Conservation (phyloP, 1,140 invertebrate genomes). For the Drosophila dunni region DNA sequence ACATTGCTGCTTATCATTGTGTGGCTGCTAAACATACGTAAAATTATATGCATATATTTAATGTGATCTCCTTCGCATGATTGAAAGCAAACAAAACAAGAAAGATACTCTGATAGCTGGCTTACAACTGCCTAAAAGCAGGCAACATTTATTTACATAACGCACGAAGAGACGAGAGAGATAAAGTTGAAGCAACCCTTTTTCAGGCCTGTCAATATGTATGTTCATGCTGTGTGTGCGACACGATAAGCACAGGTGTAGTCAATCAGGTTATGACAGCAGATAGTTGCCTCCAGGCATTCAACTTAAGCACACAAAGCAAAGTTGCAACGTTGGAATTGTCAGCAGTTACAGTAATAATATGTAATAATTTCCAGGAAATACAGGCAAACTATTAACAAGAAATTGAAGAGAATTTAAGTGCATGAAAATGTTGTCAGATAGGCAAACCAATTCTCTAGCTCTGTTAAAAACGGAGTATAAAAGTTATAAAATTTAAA, state of each 20-base stretch:
- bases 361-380: background rate
- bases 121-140: slow-evolving; percentile 23
- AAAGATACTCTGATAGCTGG: background rate
- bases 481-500: no score
- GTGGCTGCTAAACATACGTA: background rate
- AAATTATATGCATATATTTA: slow-evolving; percentile 6
- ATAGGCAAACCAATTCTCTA: no score
- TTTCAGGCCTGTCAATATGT: slow-evolving; percentile 11
- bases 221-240: background rate
- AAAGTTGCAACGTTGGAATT: slow-evolving; percentile 13
- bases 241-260: background rate
- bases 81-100: slow-evolving; percentile 32
- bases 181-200: background rate
- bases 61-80: slow-evolving; percentile 20
- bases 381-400: background rate
- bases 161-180: background rate
- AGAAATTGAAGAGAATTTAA: background rate
- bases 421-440: background rate
- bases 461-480: no score
- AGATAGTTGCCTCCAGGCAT: slow-evolving; percentile 3
- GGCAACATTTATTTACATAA: slow-evolving; percentile 25
- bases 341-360: background rate
- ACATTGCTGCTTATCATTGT: background rate
- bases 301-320: slow-evolving; percentile 3
- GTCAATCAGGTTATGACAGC: slow-evolving; percentile 13